Conservation (phyloP, 1,140 invertebrate species). For the Helicoverpa zea region DNA sequence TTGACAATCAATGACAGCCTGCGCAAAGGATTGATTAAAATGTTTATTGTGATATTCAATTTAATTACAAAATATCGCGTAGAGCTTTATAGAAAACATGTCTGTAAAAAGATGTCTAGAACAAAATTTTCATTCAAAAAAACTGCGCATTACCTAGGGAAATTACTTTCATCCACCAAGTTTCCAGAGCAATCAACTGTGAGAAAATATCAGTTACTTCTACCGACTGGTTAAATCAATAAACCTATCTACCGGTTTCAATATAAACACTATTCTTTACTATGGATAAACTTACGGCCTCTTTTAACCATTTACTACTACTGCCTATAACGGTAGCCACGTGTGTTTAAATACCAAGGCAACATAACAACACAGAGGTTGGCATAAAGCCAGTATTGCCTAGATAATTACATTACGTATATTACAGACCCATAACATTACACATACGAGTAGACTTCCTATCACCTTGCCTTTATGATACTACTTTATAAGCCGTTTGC, state of each 20-base stretch:
- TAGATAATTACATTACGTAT: conserved; percentile 33
- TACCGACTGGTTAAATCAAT: too few relatives aligned
- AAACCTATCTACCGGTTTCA: neutral
- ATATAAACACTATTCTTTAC: neutral
- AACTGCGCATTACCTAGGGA: too few relatives aligned
- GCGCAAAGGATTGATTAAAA: conserved; percentile 6
- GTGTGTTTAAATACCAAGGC: conserved; percentile 33
- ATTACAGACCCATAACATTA: conserved; percentile 31
- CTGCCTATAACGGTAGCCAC: conserved; percentile 4
- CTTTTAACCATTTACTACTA: neutral
- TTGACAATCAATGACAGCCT: neutral
- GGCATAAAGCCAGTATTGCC: conserved; percentile 24
- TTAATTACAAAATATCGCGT: too few relatives aligned
- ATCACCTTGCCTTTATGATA: conserved; percentile 34
- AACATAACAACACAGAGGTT: conserved; percentile 20
- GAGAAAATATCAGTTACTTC: too few relatives aligned
- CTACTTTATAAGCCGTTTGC: neutral
- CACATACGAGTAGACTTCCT: conserved; percentile 8
- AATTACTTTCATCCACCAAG: too few relatives aligned
- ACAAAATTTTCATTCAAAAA: too few relatives aligned
- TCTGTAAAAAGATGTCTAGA: too few relatives aligned
- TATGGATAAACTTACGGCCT: neutral
- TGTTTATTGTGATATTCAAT: neutral
- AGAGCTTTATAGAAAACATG: too few relatives aligned
- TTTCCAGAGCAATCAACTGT: too few relatives aligned